Evolutionary conservation across 2,888 invertebrate genomes (phyloP), one percentile per base, ranked within the genome.

Genomic region (Calameuta filiformis): DNA sequence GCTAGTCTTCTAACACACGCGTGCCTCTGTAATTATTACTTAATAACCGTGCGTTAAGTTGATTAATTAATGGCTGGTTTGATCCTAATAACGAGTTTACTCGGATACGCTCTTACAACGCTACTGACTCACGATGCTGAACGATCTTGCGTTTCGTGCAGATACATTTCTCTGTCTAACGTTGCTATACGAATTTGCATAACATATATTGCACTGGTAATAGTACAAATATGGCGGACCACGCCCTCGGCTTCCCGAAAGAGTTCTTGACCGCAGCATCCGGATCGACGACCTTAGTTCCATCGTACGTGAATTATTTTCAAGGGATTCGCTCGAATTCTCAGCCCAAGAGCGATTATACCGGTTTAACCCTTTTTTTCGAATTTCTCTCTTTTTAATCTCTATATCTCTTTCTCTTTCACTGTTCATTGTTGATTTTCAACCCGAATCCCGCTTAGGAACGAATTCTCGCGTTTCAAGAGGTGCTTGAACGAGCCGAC

Each of bases 51-150:
- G 81, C 78, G 82, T 77, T 81, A 84, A 83, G 83, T 83, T 84
- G 85, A 84, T 86, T 86, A 86, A 86, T 86, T 86, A 85, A 84
- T 82, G 82, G 84, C 82, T 82, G 71, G 31, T 71, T 71, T 34
- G 71, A 31, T 71, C 71, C n/a, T 71, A 34, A 71, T 71, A 71
- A 71, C 71, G 71, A 71, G 71, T 71, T 71, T 71, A 34, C 71
- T 71, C 71, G 56, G 9, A 56, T 56, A 56, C 56, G 56, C 23
- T 23, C 56, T 56, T 56, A 23, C 56, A 56, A 23, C 56, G 56
- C 56, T 56, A 56, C 71, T 12, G 33, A 71, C 33, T 71, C 56
- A 33, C 2, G 12, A 71, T 71, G 71, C 71, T 12, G 33, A 71
- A 34, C 71, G 71, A 56, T 56, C 56, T 31, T 71, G 31, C 31